A percentile compares a stretch with the other conserved stretches of the same genome.
phyloP scores from a whole-genome alignment of 2,113 vertebrate genomes.

The Pseudorectes ferrugineus region DNA sequence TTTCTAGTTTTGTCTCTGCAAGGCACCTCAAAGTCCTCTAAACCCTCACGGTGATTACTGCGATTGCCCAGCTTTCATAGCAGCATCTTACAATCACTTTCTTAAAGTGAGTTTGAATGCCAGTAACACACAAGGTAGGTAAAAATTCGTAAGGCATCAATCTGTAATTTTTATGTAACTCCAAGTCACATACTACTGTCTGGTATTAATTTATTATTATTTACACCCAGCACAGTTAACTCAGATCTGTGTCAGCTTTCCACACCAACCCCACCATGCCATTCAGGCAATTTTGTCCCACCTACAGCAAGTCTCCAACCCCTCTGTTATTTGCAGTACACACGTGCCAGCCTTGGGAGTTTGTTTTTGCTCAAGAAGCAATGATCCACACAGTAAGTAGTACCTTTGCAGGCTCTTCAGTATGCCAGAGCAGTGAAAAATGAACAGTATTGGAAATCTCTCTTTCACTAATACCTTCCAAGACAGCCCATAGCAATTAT shows the following conservation, averaged over 20 bases:
- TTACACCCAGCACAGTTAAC: background rate
- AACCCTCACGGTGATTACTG: background rate
- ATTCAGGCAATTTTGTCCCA: background rate
- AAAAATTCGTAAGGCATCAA: background rate
- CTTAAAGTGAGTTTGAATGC: accelerated
- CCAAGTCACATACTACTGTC: background rate
- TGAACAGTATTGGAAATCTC: accelerated
- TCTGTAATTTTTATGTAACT: accelerated
- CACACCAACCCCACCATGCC: accelerated
- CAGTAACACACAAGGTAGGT: accelerated
- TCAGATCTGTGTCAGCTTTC: background rate
- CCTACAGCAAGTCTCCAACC: accelerated
- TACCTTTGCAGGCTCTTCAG: background rate
- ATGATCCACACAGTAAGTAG: accelerated
- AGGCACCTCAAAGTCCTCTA: background rate
- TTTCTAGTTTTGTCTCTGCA: background rate
- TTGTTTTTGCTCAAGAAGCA: background rate
- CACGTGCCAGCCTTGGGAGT: accelerated
- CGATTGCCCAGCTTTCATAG: background rate
- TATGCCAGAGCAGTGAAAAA: background rate
- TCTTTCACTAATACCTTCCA: background rate
- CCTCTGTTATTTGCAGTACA: accelerated
- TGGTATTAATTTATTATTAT: background rate
- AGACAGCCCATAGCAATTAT: background rate
- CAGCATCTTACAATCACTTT: background rate